These are phyloP conservation scores for Periophthalmus modestus DNA, from an alignment of 2,113 vertebrate genomes.

Conservation along the genomic window DNA sequence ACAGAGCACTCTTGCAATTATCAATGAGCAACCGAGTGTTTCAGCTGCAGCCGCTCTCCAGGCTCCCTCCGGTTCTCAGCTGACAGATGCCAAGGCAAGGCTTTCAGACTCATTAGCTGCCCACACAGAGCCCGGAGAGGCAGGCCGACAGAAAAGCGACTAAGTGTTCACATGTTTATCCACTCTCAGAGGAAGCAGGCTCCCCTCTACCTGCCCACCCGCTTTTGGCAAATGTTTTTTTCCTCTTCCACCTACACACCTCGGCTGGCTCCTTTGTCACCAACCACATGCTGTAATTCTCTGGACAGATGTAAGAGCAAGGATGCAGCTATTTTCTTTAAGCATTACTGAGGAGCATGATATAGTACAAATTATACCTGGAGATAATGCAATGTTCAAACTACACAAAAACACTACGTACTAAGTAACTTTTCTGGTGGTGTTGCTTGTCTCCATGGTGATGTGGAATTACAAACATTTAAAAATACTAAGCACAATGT, in stretches of 20 bases:
- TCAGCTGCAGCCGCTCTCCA: constrained; percentile 34
- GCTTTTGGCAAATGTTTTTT: constrained; percentile 49
- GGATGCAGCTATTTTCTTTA: constrained; percentile 20
- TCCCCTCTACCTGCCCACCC: constrained; percentile 62
- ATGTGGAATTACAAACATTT: no score
- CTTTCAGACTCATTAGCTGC: constrained; percentile 73
- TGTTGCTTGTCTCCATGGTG: no score
- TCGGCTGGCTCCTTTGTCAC: constrained; percentile 49
- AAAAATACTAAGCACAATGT: no score
- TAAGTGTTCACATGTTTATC: constrained; percentile 71
- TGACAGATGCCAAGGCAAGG: constrained; percentile 64
- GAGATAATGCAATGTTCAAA: not conserved
- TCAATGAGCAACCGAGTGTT: constrained; percentile 47
- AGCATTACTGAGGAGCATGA: constrained; percentile 17
- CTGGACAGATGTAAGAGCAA: constrained; percentile 23
- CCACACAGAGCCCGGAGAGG: constrained; percentile 62
- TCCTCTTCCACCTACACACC: constrained; percentile 60
- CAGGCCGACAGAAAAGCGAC: constrained; percentile 41
- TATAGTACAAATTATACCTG: not conserved
- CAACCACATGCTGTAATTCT: constrained; percentile 46
- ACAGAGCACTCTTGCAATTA: constrained; percentile 42
- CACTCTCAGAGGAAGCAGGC: constrained; percentile 52
- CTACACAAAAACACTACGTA: no score
- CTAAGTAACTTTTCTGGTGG: no score
- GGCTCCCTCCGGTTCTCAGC: constrained; percentile 47